Conservation (phyloP, 2,888 invertebrate species). For the Pseudanteris insignis region DNA sequence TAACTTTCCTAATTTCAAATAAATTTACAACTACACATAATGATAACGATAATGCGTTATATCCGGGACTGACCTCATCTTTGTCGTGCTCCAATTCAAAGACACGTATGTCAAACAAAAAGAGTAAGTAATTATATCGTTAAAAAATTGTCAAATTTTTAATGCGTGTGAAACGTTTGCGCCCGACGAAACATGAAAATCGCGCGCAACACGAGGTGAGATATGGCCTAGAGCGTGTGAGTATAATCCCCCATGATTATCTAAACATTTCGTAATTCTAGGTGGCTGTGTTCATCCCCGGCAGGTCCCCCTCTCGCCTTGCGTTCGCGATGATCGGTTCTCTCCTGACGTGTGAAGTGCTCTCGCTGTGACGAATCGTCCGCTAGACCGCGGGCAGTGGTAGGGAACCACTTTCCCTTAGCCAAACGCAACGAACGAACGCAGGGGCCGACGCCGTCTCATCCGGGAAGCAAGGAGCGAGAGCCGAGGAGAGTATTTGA, state of each 20-base stretch:
- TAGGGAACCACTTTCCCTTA: conserved; percentile 64
- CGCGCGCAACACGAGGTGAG: too few relatives aligned
- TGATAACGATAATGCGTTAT: too few relatives aligned
- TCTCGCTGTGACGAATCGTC: conserved; percentile 50
- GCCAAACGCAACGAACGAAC: conserved; percentile 39
- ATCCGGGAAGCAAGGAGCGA: conserved; percentile 57
- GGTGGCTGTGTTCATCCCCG: conserved; percentile 25
- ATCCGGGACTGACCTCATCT: too few relatives aligned
- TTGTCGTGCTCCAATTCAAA: too few relatives aligned
- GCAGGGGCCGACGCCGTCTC: conserved; percentile 56
- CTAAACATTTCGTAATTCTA: conserved; percentile 36
- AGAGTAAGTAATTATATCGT: too few relatives aligned
- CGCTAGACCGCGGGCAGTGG: conserved; percentile 46
- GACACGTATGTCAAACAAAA: too few relatives aligned
- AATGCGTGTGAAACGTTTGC: too few relatives aligned
- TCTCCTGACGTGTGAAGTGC: conserved; percentile 27
- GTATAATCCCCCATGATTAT: conserved; percentile 12
- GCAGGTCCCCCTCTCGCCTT: conserved; percentile 9
- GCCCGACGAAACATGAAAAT: too few relatives aligned
- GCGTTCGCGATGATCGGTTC: conserved; percentile 16
- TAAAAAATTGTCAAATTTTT: too few relatives aligned
- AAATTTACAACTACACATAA: too few relatives aligned
- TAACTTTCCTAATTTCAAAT: too few relatives aligned
- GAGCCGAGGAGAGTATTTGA: conserved; percentile 49
- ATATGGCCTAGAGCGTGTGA: too few relatives aligned